Evolutionary conservation across 2,113 vertebrate species (phyloP), one percentile per base, ranked within the genome.

Genomic region (Poecile atricapillus): DNA sequence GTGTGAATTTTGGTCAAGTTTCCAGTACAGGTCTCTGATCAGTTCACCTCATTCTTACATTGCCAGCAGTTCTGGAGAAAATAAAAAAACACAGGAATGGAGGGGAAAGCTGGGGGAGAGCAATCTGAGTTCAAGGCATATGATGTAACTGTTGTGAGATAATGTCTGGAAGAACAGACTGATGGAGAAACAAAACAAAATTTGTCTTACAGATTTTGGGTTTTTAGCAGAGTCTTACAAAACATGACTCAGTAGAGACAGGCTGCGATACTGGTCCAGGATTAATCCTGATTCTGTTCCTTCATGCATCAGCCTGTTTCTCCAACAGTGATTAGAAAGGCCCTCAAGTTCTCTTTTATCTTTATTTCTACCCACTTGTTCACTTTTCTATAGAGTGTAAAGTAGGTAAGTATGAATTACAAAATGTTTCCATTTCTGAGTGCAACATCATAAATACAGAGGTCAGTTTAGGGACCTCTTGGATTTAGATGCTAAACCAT

Each of bases 261-360:
- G 13, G 0, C 4, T 84, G n/a, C 47, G n/a, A 58, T 67, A n/a
- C 13, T 56, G 5, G 3, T 46, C 15, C 1, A 1, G 35, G 19
- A 55, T 71, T 55, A 53, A 59, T 55, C 25, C 21, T 21, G 47
- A 10, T 39, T 63, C 52, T 75, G 15, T 33, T 27, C 27, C 14
- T 68, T 73, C 35, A 75, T 18, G 24, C 17, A 37, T 39, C 28
- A 64, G 8, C 30, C 62, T 55, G 0, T 10, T 43, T 23, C 28
- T 52, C 9, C 15, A 49, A 13, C 12, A 65, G 28, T 3, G 7
- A 12, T 13, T 70, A 17, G 15, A 82, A 90, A 46, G 15, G 21
- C 8, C 78, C 20, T 59, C 20, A 63, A 27, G 15, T 0, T 4
- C 10, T 47, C 7, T 41, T 64, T 44, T 33, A 7, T 62, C 59